A percentile compares a stretch with the other conserved stretches of the same genome.
Evolutionary conservation across 2,888 invertebrate genomes (phyloP).

Genomic region (Stenchaetothrips biformis): DNA sequence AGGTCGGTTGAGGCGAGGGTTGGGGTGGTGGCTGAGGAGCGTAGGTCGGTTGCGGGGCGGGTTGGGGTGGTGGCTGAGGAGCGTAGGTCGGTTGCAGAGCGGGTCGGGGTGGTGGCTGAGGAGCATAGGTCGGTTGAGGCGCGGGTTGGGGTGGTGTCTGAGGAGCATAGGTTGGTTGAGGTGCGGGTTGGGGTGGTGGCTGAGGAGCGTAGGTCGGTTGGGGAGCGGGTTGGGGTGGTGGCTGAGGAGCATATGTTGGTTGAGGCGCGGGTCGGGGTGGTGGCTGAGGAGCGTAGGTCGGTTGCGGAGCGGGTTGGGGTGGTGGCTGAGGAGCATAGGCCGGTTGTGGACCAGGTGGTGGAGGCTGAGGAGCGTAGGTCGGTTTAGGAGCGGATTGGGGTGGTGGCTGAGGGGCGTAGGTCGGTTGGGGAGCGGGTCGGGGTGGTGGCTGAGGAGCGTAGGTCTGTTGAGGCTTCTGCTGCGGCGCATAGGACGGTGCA

Average conservation of each 20-base stretch:
- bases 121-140: conserved; percentile 34
- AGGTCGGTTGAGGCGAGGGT: not conserved
- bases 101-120: not conserved
- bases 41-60: conserved; percentile 17
- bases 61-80: conserved; percentile 29
- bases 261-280: conserved; percentile 43
- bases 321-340: not conserved
- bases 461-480: conserved; percentile 24
- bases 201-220: not conserved
- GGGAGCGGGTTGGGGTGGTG: not conserved
- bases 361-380: conserved; percentile 26
- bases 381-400: conserved; percentile 42
- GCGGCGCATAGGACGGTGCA: conserved; percentile 9
- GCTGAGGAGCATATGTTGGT: conserved; percentile 9
- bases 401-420: conserved; percentile 43
- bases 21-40: conserved; percentile 27
- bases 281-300: conserved; percentile 42
- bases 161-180: conserved; percentile 4
- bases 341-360: conserved; percentile 28
- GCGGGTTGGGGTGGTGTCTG: conserved; percentile 41
- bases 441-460: not conserved
- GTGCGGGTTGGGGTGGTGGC: conserved; percentile 26
- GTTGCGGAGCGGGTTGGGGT: conserved; percentile 12
- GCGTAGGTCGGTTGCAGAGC: not conserved
- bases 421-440: conserved; percentile 15